Evolutionary conservation across 1,140 invertebrate genomes (phyloP), one percentile per base, ranked within the genome.

Genomic region (Orchesella cincta): DNA sequence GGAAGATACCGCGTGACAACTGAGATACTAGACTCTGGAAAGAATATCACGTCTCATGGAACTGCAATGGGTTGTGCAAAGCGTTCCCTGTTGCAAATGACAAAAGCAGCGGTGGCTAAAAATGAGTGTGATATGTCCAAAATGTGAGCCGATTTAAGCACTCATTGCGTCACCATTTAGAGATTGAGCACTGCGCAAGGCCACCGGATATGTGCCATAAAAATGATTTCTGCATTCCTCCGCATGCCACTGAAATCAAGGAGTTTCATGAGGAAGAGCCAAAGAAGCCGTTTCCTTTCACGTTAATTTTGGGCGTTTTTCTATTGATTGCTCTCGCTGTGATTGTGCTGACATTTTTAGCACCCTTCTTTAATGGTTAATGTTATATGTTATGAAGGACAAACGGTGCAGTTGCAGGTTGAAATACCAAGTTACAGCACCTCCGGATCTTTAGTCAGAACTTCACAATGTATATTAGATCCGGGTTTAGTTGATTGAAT

Each of bases 51-150:
- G 0, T 52, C 73, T 23, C 64, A 75, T 57, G 77, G 77, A 3
- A 75, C 73, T n/a, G 33, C 73, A 12, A 8, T 78, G 39, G 77
- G 77, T 34, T 78, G 77, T 75, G 77, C 77, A 5, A 78, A 78
- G 52, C 33, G 54, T 20, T 54, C 67, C 39, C 52, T 78, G 29
- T 33, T 78, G n/a, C n/a, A n/a, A 29, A 51, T 71, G 23, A 35
- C 28, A 1, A 35, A 51, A 0, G 46, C 52, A 31, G 26, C 77
- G 14, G n/a, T 71, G 29, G 75, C 52, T 16, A 36, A 71, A 31
- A 78, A 75, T 57, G 31, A 78, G 62, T 78, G 77, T 34, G 62
- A 51, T 23, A 18, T 72, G 28, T 16, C 74, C 8, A 12, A 31
- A 54, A 20, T 31, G 14, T 51, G 12, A 67, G 73, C 28, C 31